Evolutionary conservation across 2,888 invertebrate species (phyloP).

Genomic region (Drosophila borborema): DNA sequence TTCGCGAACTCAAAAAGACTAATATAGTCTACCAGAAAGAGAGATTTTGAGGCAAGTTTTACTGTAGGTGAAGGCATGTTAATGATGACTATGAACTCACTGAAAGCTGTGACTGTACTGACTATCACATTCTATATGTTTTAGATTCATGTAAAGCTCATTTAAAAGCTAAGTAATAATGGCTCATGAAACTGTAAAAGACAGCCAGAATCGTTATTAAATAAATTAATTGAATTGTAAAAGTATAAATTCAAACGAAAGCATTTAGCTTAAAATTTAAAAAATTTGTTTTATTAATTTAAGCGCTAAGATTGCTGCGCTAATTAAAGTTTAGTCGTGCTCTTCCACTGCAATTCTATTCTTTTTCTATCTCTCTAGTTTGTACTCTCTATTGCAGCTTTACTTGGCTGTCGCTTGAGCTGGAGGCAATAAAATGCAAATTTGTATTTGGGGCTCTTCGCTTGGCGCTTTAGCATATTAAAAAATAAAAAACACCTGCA

Average conservation of each 20-base stretch:
- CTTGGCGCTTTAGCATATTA: constrained; percentile 58
- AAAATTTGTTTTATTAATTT: too few species aligned
- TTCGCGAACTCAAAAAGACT: too few species aligned
- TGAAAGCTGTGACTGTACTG: neutral
- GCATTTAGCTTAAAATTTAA: neutral
- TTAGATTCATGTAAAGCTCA: too few species aligned
- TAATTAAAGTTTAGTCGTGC: neutral
- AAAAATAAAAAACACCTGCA: constrained; percentile 77
- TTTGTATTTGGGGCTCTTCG: constrained; percentile 56
- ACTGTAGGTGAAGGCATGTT: neutral
- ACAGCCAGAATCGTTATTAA: neutral
- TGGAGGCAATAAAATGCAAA: constrained; percentile 69
- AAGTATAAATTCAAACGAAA: neutral
- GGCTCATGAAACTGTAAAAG: neutral
- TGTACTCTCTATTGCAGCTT: constrained; percentile 14
- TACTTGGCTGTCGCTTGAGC: constrained; percentile 19
- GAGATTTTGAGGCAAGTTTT: neutral
- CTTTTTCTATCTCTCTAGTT: neutral
- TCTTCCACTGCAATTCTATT: neutral
- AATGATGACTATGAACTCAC: neutral
- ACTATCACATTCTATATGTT: neutral
- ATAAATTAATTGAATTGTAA: neutral
- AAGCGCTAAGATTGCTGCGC: neutral
- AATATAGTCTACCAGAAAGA: too few species aligned
- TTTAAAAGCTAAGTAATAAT: neutral